phyloP scores from a whole-genome alignment of 2,113 vertebrate species.

The Indicator maculatus region DNA sequence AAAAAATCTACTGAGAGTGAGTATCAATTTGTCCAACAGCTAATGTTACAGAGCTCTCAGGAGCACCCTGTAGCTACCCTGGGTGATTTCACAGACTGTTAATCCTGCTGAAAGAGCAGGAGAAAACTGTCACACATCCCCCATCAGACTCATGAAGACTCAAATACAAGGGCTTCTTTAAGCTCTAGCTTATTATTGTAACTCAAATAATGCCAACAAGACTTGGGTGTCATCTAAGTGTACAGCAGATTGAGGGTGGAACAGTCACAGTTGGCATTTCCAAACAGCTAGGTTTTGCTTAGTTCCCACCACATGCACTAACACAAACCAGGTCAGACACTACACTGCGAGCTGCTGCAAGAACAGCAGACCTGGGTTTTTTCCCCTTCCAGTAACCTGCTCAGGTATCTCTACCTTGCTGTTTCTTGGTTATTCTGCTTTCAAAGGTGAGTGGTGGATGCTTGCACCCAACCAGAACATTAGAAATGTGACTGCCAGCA shows the following conservation, averaged over 20 bases:
- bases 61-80: neutral
- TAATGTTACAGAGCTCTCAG: neutral
- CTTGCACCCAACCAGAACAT: neutral
- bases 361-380: neutral
- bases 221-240: fast-evolving
- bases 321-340: too few species aligned
- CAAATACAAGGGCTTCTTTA: too few species aligned
- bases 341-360: fast-evolving
- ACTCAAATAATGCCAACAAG: neutral
- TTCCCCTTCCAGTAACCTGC: neutral
- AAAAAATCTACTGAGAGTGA: neutral
- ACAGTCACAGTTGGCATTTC: neutral
- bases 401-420: neutral
- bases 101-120: neutral
- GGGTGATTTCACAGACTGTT: neutral
- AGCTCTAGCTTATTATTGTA: neutral
- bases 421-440: neutral
- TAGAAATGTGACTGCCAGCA: fast-evolving
- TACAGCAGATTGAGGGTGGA: neutral
- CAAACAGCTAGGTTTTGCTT: neutral
- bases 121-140: neutral
- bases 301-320: fast-evolving
- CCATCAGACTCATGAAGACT: fast-evolving
- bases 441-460: neutral
- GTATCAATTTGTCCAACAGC: neutral